These are phyloP conservation scores for Typhlomys cinereus DNA, from an alignment of 2,113 vertebrate species.

Conservation along the genomic window DNA sequence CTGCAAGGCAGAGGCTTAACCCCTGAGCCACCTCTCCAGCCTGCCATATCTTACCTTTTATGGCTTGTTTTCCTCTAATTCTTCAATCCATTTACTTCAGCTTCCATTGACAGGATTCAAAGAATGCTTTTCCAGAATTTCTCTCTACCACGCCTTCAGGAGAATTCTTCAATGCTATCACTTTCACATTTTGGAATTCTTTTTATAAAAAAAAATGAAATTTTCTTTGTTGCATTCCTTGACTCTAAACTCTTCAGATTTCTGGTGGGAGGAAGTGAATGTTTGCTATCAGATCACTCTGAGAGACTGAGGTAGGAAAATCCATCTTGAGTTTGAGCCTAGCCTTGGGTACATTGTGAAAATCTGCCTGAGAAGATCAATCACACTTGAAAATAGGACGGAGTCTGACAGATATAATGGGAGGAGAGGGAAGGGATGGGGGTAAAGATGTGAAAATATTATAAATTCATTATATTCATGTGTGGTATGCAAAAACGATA, in stretches of 20 bases:
- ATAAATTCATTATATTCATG: too few species aligned
- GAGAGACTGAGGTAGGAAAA: neutral
- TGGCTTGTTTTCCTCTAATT: neutral
- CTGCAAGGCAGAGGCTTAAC: too few species aligned
- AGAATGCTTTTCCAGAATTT: neutral
- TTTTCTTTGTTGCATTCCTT: neutral
- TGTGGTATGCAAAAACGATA: too few species aligned
- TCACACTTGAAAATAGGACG: too few species aligned
- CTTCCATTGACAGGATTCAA: neutral
- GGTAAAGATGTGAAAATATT: too few species aligned
- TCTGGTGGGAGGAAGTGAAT: neutral
- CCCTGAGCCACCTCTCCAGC: too few species aligned
- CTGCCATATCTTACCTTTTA: neutral
- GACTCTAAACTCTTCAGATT: neutral
- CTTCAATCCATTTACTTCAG: neutral
- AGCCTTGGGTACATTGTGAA: neutral
- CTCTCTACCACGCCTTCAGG: neutral
- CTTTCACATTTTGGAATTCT: neutral
- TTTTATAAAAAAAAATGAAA: too few species aligned
- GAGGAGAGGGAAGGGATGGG: too few species aligned
- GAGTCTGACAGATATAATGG: too few species aligned
- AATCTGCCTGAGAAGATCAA: neutral
- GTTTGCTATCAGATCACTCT: neutral
- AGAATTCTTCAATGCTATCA: neutral
- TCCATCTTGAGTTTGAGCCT: neutral